phyloP scores from a whole-genome alignment of 2,888 invertebrate genomes.

The Synanthedon myopaeformis region DNA sequence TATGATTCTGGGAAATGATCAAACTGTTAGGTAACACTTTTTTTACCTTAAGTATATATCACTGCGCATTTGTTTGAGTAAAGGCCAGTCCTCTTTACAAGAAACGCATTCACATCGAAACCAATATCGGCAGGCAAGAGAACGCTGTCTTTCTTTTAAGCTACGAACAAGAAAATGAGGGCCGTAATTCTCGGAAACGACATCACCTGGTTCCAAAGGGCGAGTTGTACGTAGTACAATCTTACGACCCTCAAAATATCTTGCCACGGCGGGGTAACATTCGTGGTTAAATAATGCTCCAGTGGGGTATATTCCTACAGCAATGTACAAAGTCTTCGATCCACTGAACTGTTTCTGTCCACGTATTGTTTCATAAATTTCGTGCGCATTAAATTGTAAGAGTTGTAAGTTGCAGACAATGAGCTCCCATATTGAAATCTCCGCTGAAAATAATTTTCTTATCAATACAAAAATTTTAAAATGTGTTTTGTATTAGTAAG shows the following conservation, averaged over 20 bases:
- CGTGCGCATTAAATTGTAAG: slow-evolving; percentile 88
- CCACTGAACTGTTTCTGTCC: slow-evolving; percentile 56
- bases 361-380: slow-evolving; percentile 78
- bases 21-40: no score
- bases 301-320: slow-evolving; percentile 80
- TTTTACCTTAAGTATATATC: slow-evolving; percentile 45
- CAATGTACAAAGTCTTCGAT: slow-evolving; percentile 70
- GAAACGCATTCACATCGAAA: slow-evolving; percentile 81
- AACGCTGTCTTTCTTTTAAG: slow-evolving; percentile 70
- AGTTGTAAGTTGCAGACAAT: slow-evolving; percentile 79
- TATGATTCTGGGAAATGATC: neutral
- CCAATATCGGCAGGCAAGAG: slow-evolving; percentile 80
- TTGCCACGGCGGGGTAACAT: slow-evolving; percentile 81
- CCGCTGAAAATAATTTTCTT: slow-evolving; percentile 34
- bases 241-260: slow-evolving; percentile 80
- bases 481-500: no score
- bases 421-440: slow-evolving; percentile 68
- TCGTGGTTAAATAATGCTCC: slow-evolving; percentile 87
- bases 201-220: slow-evolving; percentile 73
- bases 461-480: neutral
- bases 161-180: slow-evolving; percentile 75
- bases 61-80: slow-evolving; percentile 71
- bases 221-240: slow-evolving; percentile 78
- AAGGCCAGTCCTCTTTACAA: slow-evolving; percentile 82
- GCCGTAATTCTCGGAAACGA: slow-evolving; percentile 87